Evolutionary conservation across 53 echinoderm and acorn worm species (phyloP).

Genomic region (Actinopyga echinites): DNA sequence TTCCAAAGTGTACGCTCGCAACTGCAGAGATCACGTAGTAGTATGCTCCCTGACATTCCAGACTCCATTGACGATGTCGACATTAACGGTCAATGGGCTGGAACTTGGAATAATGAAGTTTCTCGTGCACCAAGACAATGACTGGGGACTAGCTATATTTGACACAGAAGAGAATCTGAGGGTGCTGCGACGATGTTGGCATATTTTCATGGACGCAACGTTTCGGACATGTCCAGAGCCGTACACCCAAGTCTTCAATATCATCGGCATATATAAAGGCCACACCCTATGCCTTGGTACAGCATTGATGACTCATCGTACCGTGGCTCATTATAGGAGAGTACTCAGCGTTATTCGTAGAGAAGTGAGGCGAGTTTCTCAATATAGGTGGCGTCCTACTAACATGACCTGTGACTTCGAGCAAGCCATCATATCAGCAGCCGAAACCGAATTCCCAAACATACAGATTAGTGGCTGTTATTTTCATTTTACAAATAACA

Average conservation of each 20-base stretch:
- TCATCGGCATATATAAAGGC: conserved; percentile 35
- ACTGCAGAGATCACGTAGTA: not conserved
- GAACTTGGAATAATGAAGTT: conserved; percentile 28
- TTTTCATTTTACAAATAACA: conserved; percentile 38
- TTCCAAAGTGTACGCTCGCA: not conserved
- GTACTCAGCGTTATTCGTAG: not conserved
- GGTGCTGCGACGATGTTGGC: not conserved
- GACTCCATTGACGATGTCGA: conserved; percentile 13
- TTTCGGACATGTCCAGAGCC: conserved; percentile 38
- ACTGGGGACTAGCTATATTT: conserved; percentile 39
- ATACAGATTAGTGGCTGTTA: conserved; percentile 42
- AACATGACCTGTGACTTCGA: conserved; percentile 43
- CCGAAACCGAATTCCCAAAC: conserved; percentile 36
- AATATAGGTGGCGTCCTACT: conserved; percentile 13
- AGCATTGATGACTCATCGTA: conserved; percentile 24
- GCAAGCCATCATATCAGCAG: conserved; percentile 21
- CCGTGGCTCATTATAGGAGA: conserved; percentile 14
- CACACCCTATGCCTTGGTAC: conserved; percentile 23
- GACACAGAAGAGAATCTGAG: conserved; percentile 17
- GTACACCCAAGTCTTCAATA: conserved; percentile 47
- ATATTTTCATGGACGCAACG: conserved; percentile 45
- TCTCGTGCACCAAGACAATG: conserved; percentile 30
- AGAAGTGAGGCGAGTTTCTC: not conserved
- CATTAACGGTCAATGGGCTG: conserved; percentile 22
- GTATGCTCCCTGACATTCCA: conserved; percentile 29